phyloP scores from a whole-genome alignment of 2,797 vertebrate species.

The Sebastes taczanowskii region DNA sequence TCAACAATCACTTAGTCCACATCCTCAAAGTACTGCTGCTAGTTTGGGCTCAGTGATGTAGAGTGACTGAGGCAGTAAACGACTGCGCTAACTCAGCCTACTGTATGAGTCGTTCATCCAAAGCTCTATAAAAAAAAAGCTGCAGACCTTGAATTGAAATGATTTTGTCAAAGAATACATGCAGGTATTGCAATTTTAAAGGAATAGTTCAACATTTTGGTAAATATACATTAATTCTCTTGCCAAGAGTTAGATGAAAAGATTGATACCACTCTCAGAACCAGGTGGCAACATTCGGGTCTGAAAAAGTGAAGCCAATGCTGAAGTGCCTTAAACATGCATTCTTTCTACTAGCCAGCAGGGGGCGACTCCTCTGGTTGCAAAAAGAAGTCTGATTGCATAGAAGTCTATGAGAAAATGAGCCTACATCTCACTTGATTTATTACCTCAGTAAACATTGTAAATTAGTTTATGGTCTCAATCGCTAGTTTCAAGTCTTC shows the following conservation, averaged over 20 bases:
- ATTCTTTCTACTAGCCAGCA: no score
- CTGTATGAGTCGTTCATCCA: neutral
- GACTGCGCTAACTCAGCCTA: neutral
- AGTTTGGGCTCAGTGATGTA: neutral
- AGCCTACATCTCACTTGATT: no score
- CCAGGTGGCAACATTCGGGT: no score
- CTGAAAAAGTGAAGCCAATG: no score
- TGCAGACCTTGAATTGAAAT: neutral
- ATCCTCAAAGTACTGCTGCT: slow-evolving; percentile 18
- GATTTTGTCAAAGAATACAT: neutral
- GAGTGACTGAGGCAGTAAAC: neutral
- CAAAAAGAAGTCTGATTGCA: no score
- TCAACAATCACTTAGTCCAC: slow-evolving; percentile 32
- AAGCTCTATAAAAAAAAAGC: neutral
- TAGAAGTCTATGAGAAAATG: no score
- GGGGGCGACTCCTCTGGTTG: no score
- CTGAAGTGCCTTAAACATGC: no score
- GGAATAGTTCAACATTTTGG: neutral
- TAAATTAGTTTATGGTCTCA: no score
- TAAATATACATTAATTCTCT: neutral
- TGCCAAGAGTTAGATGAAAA: neutral
- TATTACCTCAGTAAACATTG: no score
- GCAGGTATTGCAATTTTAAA: neutral
- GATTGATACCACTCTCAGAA: neutral
- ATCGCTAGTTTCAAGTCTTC: no score